These are phyloP conservation scores for Panthera tigris DNA, from an alignment of 2,113 vertebrate species.

Conservation along the genomic window DNA sequence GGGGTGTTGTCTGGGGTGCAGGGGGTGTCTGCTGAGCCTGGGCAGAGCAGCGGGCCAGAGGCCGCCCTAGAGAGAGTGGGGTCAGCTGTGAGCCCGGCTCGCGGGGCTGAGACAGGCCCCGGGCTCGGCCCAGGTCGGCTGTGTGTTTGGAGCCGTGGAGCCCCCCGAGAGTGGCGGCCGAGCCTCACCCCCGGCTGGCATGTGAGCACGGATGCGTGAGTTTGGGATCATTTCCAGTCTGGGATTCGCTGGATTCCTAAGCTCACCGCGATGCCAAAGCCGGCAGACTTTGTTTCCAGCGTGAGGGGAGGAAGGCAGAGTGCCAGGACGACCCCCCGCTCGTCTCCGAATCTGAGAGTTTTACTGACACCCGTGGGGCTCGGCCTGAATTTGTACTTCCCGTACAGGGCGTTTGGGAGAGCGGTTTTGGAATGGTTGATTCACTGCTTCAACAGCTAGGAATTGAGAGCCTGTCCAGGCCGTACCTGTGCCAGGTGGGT, in stretches of 20 bases:
- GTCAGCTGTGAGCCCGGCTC: not conserved
- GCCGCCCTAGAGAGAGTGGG: not conserved
- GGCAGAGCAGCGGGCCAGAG: not conserved
- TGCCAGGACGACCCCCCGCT: no score
- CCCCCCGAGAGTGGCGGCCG: accelerated
- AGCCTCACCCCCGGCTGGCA: not conserved
- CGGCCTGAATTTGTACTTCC: not conserved
- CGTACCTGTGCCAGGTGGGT: not conserved
- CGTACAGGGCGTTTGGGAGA: not conserved
- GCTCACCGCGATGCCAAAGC: not conserved
- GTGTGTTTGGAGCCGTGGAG: no score
- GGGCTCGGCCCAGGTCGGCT: not conserved
- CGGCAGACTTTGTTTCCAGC: not conserved
- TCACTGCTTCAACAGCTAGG: accelerated
- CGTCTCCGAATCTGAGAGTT: accelerated
- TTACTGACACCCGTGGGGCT: no score
- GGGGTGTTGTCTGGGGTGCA: not conserved
- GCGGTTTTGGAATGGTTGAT: not conserved
- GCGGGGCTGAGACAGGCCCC: no score
- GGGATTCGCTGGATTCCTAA: not conserved
- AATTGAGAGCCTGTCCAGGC: not conserved
- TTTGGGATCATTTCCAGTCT: not conserved
- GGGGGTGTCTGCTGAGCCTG: not conserved
- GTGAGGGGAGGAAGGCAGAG: not conserved
- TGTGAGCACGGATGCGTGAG: not conserved